Evolutionary conservation across 1,140 invertebrate genomes (phyloP), one percentile per base, ranked within the genome.

Genomic region (Meloidogyne chitwoodi): DNA sequence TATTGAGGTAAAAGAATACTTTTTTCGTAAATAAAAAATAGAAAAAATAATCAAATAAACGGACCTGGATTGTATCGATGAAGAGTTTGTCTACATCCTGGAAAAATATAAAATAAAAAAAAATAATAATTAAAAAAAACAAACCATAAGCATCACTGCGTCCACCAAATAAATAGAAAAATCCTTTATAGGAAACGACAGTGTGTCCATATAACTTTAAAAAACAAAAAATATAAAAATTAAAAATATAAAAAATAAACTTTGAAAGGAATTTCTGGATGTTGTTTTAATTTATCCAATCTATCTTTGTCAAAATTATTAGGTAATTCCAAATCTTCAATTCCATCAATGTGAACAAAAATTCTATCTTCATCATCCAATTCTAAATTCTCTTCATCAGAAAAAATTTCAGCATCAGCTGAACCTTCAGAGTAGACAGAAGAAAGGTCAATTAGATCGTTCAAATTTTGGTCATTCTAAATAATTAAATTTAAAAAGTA

Each of bases 151-250:
- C 87, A 87, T 95, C 93, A 88, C 95, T 95, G 69, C 94, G 89
- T 0, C 94, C 94, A 72, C 94, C 94, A 93, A 93, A 96, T 66
- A 96, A 90, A 83, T 92, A 95, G 68, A 93, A 91, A 86, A 91
- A 91, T 27, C 92, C 90, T 62, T 90, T 90, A 87, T 92, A 92
- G 2, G 91, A 90, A 26, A 94, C 92, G 64, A 92, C 92, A 12
- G 94, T 93, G 86, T 96, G 94, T 0, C 94, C 94, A 89, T 96
- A 95, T 64, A 92, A 88, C 75, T 89, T 88, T 79, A 88, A 90
- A 0, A 89, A 89, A 8, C 48, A 16, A 77, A 31, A 12, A 70
- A n/a, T 26, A 24, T 31, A 22, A 71, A 44, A 65, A 16, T 4
- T n/a, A 22, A 26, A 75, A 19, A 31, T 41, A n/a, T n/a, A n/a